Conservation (phyloP, 2,113 vertebrate genomes). For the Dryoscopus gambensis region DNA sequence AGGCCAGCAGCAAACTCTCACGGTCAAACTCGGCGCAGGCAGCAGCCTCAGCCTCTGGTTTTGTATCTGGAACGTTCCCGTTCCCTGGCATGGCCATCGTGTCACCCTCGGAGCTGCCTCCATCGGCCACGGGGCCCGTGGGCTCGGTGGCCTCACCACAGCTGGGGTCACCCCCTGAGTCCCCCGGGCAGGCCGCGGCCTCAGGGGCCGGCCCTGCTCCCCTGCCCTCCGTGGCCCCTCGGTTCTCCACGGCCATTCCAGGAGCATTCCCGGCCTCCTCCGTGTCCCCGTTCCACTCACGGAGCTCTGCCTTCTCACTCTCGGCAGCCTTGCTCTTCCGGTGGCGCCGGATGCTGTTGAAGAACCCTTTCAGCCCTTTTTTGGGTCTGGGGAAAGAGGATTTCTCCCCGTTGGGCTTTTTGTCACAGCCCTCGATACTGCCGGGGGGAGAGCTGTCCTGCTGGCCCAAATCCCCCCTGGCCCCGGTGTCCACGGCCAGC, state of each 20-base stretch:
- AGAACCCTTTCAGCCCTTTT: constrained; percentile 88
- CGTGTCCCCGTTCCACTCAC: not conserved
- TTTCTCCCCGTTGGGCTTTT: constrained; percentile 72
- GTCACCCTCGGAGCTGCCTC: not conserved
- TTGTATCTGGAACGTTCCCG: not conserved
- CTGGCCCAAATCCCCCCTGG: constrained; percentile 28
- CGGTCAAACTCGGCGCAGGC: constrained; percentile 45
- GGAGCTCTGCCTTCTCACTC: constrained; percentile 71
- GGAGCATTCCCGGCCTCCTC: constrained; percentile 49
- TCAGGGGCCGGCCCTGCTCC: not conserved
- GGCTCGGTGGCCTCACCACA: not conserved
- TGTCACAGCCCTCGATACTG: constrained; percentile 69
- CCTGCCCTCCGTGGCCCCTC: not conserved
- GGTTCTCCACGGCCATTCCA: not conserved
- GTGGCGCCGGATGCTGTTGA: constrained; percentile 89
- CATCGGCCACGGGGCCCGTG: accelerated
- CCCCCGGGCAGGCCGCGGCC: not conserved
- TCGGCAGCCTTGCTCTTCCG: constrained; percentile 80
- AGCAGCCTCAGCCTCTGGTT: not conserved
- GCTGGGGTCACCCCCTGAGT: not conserved
- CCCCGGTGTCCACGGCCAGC: constrained; percentile 6
- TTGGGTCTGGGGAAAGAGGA: constrained; percentile 79
- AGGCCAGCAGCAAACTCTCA: constrained; percentile 47
- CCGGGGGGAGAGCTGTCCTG: constrained; percentile 60
- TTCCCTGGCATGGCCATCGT: not conserved